Percentiles rank a stretch among this genome's conserved stretches.
phyloP scores from a whole-genome alignment of 1,140 invertebrate species.

The Meloidogyne exigua region DNA sequence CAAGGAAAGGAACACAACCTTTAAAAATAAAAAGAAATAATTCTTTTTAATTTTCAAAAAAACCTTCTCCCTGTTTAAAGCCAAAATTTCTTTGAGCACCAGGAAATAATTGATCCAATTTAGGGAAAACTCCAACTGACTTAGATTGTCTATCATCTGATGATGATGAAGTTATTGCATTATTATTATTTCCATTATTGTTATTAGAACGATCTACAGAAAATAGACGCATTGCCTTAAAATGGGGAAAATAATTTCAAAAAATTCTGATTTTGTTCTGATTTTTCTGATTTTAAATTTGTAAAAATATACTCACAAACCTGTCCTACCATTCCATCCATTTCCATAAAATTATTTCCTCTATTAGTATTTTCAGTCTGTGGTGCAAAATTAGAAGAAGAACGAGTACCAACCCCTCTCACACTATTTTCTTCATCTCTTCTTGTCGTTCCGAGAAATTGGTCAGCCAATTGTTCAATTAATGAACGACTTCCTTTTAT shows the following conservation, averaged over 20 bases:
- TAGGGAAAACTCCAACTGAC: slow-evolving; percentile 36
- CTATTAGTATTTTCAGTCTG: not conserved
- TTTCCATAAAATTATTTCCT: not conserved
- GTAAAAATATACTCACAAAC: not conserved
- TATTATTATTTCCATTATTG: not conserved
- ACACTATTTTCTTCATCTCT: not conserved
- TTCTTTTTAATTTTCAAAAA: slow-evolving; percentile 1
- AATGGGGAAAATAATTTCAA: not conserved
- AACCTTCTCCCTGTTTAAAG: slow-evolving; percentile 54
- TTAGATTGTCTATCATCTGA: not conserved
- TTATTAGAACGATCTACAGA: not conserved
- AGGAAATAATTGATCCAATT: slow-evolving; percentile 54
- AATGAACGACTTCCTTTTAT: not conserved
- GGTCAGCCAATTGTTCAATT: not conserved
- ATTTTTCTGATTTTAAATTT: too few species aligned
- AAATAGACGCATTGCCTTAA: slow-evolving; percentile 24
- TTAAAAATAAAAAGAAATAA: not conserved
- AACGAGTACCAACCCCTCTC: not conserved
- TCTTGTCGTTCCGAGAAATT: not conserved
- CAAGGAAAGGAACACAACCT: slow-evolving; percentile 62
- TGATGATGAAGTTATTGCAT: not conserved
- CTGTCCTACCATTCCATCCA: not conserved
- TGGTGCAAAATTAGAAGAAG: not conserved
- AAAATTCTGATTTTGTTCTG: not conserved
- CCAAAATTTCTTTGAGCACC: slow-evolving; percentile 57